phyloP scores from a whole-genome alignment of 1,140 invertebrate species.

The Ridgeia piscesae region DNA sequence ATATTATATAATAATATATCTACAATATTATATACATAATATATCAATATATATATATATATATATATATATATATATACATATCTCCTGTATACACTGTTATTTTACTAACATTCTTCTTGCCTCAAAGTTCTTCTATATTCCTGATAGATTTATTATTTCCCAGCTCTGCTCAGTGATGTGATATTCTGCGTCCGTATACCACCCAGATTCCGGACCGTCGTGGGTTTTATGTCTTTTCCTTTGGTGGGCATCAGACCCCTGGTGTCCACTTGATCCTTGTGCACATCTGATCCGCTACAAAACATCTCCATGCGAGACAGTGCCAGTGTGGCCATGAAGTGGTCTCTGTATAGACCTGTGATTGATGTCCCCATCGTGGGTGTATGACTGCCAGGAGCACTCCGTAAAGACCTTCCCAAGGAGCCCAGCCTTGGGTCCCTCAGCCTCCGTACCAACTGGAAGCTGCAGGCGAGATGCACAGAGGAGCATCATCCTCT shows the following conservation, averaged over 20 bases:
- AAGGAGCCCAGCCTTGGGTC: background rate
- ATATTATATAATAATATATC: no score
- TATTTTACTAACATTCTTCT: background rate
- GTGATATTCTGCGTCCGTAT: background rate
- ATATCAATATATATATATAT: no score
- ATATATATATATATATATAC: no score
- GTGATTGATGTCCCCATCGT: background rate
- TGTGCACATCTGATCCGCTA: background rate
- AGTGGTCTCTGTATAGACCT: background rate
- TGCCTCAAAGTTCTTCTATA: background rate
- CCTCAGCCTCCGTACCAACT: background rate
- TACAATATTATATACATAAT: no score
- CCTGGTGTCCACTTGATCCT: background rate
- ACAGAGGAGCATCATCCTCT: background rate
- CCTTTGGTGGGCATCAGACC: background rate
- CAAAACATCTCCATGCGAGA: background rate
- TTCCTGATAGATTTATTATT: background rate
- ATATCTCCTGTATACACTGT: no score
- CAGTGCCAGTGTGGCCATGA: background rate
- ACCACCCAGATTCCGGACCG: background rate
- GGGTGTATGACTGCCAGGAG: background rate
- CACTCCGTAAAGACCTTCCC: background rate
- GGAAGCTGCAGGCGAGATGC: background rate
- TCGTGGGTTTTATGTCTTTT: background rate
- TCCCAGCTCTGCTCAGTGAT: background rate